Evolutionary conservation across 2,888 invertebrate genomes (phyloP).

Genomic region (Lasius fuliginosus): DNA sequence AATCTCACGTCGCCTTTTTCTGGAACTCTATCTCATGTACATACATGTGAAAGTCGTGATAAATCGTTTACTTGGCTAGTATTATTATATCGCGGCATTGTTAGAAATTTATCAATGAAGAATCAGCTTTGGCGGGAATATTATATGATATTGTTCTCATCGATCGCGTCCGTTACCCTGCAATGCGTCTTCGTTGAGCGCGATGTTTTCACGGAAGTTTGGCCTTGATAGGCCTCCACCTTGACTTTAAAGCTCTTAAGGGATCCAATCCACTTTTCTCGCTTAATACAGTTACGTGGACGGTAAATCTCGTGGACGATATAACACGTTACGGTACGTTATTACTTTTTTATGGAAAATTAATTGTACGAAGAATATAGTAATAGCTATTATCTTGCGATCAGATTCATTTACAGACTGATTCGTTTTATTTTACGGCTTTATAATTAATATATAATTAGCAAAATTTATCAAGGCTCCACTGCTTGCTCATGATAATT

Average conservation of each 20-base stretch:
- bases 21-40: not conserved
- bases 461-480: too few relatives aligned
- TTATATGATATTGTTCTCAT: constrained; percentile 68
- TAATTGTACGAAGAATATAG: not conserved
- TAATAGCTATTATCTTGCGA: not conserved
- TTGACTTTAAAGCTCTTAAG: constrained; percentile 73
- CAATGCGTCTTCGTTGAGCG: constrained; percentile 55
- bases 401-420: not conserved
- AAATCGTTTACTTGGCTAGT: not conserved
- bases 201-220: constrained; percentile 74
- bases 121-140: constrained; percentile 56
- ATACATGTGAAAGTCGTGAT: not conserved
- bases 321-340: not conserved
- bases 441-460: too few relatives aligned
- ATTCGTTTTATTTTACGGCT: not conserved
- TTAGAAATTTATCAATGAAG: constrained; percentile 47
- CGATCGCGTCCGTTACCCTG: constrained; percentile 63
- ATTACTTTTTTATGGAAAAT: not conserved
- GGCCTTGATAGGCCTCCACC: constrained; percentile 73
- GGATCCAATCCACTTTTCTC: constrained; percentile 69
- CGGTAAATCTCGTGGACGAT: not conserved
- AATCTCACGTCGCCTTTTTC: not conserved
- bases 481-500: not conserved
- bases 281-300: constrained; percentile 61
- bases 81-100: not conserved